Evolutionary conservation across 2,888 invertebrate species (phyloP).

Genomic region (Acrocera orbiculus): DNA sequence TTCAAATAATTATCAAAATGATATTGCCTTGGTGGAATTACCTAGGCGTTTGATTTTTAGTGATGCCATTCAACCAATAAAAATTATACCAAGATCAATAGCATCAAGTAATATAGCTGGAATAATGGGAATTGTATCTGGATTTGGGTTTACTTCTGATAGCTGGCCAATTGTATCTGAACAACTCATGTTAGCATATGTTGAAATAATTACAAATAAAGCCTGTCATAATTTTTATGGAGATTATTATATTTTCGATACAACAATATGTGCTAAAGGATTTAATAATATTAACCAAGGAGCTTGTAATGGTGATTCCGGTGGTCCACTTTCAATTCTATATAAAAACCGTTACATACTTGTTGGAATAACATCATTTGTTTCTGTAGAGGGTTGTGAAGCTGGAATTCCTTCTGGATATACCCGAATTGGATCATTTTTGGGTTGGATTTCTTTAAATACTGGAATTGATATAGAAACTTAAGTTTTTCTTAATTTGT

Average conservation of each 20-base stretch:
- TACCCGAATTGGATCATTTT: constrained; percentile 20
- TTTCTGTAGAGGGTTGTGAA: constrained; percentile 22
- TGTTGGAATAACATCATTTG: constrained; percentile 28
- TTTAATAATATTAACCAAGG: constrained; percentile 19
- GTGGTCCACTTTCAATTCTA: constrained; percentile 21
- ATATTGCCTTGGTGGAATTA: constrained; percentile 22
- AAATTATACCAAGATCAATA: constrained; percentile 14
- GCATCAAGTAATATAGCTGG: constrained; percentile 17
- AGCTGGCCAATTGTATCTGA: constrained; percentile 21
- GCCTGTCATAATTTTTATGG: constrained; percentile 18
- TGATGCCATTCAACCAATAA: constrained; percentile 18
- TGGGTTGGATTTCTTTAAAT: too few species aligned
- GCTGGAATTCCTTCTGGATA: constrained; percentile 23
- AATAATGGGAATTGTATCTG: constrained; percentile 18
- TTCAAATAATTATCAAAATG: constrained; percentile 19
- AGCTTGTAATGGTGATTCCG: constrained; percentile 26
- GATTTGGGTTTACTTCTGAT: constrained; percentile 23
- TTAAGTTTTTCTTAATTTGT: too few species aligned
- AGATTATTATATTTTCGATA: constrained; percentile 14
- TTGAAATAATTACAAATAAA: constrained; percentile 20
- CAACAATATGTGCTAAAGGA: constrained; percentile 22
- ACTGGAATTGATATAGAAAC: too few species aligned
- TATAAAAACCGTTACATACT: constrained; percentile 16
- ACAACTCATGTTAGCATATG: constrained; percentile 18
- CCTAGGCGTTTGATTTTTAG: constrained; percentile 17